Evolutionary conservation across 2,888 invertebrate species (phyloP).

Genomic region (Lasioglossum vierecki): DNA sequence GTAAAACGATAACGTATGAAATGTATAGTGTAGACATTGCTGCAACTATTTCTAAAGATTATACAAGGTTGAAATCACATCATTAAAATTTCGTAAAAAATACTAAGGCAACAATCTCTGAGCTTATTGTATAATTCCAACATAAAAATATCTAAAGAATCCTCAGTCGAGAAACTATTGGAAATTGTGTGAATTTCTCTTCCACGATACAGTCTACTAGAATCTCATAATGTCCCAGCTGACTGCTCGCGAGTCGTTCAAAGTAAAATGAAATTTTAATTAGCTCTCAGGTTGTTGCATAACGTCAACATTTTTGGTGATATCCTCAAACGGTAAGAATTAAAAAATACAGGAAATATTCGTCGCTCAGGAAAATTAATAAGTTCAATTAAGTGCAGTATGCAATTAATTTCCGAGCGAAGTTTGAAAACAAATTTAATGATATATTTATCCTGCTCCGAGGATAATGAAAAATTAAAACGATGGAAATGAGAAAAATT

Average conservation of each 20-base stretch:
- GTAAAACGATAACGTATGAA: background rate
- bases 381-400: background rate
- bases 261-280: background rate
- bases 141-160: background rate
- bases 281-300: background rate
- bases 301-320: background rate
- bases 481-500: background rate
- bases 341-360: background rate
- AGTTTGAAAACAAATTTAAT: background rate
- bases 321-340: background rate
- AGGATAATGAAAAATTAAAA: background rate
- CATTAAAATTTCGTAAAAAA: background rate
- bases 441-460: background rate
- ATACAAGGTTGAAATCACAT: background rate
- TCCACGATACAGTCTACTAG: background rate
- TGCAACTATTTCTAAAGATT: background rate
- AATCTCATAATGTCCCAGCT: background rate
- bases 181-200: background rate
- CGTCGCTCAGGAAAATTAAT: background rate
- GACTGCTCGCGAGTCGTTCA: background rate
- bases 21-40: no score
- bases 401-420: background rate
- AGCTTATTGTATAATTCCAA: background rate
- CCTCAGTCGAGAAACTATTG: background rate
- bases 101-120: background rate